A percentile compares a stretch with the other conserved stretches of the same genome.
Conservation (phyloP, 2,113 vertebrate genomes). For the Passer domesticus region DNA sequence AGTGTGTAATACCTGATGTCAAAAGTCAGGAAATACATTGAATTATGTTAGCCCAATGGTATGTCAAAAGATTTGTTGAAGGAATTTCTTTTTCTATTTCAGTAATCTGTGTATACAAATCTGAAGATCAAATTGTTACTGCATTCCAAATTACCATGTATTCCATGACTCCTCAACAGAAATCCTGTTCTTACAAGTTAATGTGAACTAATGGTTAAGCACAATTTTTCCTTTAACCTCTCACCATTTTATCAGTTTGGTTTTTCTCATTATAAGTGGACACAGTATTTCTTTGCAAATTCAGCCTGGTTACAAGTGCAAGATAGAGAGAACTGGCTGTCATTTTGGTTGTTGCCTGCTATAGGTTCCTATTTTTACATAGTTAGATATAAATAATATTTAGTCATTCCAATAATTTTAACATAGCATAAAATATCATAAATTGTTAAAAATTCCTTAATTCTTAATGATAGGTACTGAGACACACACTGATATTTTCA, state of each 20-base stretch:
- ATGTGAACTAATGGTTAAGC: neutral
- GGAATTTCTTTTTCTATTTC: neutral
- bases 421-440: neutral
- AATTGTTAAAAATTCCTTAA: neutral
- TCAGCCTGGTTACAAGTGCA: neutral
- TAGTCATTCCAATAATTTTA: neutral
- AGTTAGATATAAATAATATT: neutral
- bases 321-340: neutral
- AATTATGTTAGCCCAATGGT: neutral
- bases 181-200: neutral
- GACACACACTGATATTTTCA: neutral
- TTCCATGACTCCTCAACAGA: neutral
- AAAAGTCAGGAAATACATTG: neutral
- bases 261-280: neutral
- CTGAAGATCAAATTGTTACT: neutral
- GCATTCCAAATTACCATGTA: neutral
- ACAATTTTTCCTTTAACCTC: neutral
- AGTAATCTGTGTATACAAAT: neutral
- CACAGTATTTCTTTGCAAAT: neutral
- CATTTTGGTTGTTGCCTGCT: neutral
- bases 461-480: neutral
- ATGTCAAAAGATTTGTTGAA: neutral
- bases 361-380: neutral
- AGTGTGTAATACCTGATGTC: neutral
- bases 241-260: neutral